These are phyloP conservation scores for Sisyra terminalis DNA, from an alignment of 2,888 invertebrate species.

Conservation along the genomic window DNA sequence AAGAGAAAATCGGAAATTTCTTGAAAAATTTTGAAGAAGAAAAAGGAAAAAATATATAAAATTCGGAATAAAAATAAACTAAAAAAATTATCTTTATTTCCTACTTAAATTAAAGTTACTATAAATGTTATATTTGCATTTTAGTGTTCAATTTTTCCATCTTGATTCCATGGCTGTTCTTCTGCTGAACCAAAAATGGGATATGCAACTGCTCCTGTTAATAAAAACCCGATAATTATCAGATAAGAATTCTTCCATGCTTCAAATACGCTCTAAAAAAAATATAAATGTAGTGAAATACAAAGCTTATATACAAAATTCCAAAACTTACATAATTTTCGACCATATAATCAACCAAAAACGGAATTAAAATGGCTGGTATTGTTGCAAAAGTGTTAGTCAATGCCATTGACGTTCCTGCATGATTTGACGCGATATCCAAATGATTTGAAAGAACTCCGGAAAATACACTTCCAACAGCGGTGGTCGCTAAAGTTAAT, in stretches of 20 bases:
- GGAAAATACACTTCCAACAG: constrained; percentile 68
- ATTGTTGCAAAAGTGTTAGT: constrained; percentile 68
- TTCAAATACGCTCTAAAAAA: constrained; percentile 48
- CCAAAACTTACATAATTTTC: constrained; percentile 53
- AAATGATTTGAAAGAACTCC: constrained; percentile 73
- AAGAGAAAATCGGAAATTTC: too few species aligned
- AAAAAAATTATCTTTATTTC: too few species aligned
- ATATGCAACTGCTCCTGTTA: constrained; percentile 47
- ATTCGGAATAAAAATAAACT: too few species aligned
- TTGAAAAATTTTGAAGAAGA: too few species aligned
- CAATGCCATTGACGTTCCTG: constrained; percentile 57
- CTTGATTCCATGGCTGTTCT: constrained; percentile 50
- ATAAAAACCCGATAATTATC: constrained; percentile 50
- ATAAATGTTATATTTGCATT: too few species aligned
- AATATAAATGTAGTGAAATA: constrained; percentile 1
- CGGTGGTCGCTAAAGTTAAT: constrained; percentile 48
- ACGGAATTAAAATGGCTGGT: constrained; percentile 64
- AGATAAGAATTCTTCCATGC: constrained; percentile 68
- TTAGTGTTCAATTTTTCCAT: not conserved
- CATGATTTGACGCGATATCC: constrained; percentile 70
- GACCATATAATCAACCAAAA: constrained; percentile 55
- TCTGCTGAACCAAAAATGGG: constrained; percentile 49
- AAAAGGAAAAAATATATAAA: too few species aligned
- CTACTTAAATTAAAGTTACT: too few species aligned
- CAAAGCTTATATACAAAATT: not conserved